Percentiles rank a stretch among this genome's conserved stretches.
Conservation (phyloP, 2,888 invertebrate genomes). For the Neoaliturus tenellus region DNA sequence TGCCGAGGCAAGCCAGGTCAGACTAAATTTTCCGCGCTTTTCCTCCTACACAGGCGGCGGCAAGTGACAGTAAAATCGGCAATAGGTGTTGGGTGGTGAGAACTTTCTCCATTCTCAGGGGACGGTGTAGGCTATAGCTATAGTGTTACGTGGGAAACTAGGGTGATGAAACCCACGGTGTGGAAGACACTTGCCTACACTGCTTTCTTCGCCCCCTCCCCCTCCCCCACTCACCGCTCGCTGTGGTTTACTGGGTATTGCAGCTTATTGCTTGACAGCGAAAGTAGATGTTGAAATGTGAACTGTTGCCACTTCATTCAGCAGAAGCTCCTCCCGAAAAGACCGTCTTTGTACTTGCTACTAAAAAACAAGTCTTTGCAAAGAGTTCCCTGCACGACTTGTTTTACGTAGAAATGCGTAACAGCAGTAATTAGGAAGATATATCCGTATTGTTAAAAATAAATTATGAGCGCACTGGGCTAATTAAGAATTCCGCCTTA, state of each 20-base stretch:
- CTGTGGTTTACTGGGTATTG: not conserved
- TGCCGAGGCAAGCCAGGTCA: too few species aligned
- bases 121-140: not conserved
- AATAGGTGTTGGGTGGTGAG: not conserved
- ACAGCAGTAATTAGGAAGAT: too few species aligned
- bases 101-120: not conserved
- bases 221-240: not conserved
- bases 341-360: too few species aligned
- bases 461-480: too few species aligned
- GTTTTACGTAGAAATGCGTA: too few species aligned
- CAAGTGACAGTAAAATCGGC: not conserved
- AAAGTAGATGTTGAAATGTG: not conserved
- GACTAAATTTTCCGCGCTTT: not conserved
- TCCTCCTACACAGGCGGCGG: not conserved
- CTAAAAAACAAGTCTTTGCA: too few species aligned
- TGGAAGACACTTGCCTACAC: not conserved
- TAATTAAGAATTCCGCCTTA: too few species aligned
- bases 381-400: too few species aligned
- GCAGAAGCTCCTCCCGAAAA: too few species aligned
- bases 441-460: too few species aligned
- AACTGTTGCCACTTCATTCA: not conserved
- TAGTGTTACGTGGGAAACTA: conserved; percentile 38
- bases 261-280: conserved; percentile 8
- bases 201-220: conserved; percentile 5
- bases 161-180: conserved; percentile 28